Conservation (phyloP, 2,113 vertebrate genomes). For the Dryoscopus gambensis region DNA sequence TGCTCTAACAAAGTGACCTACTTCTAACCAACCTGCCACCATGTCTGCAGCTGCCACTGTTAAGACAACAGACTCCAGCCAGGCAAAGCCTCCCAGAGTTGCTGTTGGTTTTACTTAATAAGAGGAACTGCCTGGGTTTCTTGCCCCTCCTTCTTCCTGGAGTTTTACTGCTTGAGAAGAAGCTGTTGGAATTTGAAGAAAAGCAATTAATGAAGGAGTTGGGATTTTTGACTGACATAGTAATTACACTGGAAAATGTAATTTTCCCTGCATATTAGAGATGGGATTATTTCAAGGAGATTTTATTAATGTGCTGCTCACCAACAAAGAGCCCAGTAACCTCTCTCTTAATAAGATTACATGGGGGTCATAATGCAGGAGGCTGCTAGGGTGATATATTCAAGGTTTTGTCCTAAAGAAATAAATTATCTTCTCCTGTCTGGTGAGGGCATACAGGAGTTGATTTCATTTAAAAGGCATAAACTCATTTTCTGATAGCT, state of each 20-base stretch:
- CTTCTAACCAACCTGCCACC: neutral
- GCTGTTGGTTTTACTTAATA: neutral
- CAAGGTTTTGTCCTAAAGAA: conserved; percentile 55
- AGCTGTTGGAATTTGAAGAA: conserved; percentile 43
- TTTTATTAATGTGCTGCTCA: conserved; percentile 66
- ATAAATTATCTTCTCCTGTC: conserved; percentile 16
- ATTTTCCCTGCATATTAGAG: conserved; percentile 69
- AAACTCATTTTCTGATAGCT: neutral
- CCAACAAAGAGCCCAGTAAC: conserved; percentile 58
- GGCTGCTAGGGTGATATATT: conserved; percentile 40
- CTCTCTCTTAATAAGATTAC: conserved; percentile 69
- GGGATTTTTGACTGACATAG: conserved; percentile 61
- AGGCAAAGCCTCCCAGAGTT: neutral
- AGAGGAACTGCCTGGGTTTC: neutral
- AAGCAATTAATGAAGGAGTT: conserved; percentile 62
- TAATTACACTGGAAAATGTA: conserved; percentile 70
- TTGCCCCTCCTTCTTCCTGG: neutral
- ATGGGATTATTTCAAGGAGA: conserved; percentile 68
- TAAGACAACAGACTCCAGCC: neutral
- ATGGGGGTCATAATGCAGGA: conserved; percentile 35
- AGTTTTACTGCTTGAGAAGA: conserved; percentile 25
- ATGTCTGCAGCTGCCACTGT: neutral
- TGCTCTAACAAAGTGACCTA: neutral
- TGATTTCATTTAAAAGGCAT: neutral
- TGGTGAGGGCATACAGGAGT: neutral